A percentile compares a stretch with the other conserved stretches of the same genome.
Conservation (phyloP, 2,888 invertebrate genomes). For the Nemotelus nigrinus region DNA sequence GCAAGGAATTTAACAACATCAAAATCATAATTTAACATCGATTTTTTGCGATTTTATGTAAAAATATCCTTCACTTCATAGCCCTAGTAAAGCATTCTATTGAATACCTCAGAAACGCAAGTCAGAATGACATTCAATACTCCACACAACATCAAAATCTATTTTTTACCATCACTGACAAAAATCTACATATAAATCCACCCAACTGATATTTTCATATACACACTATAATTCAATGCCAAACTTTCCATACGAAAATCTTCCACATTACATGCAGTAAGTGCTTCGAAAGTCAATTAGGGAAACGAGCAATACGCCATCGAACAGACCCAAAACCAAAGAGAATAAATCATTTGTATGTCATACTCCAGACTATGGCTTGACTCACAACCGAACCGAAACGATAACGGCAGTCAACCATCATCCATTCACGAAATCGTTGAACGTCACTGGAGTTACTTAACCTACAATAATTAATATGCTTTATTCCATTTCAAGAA, state of each 20-base stretch:
- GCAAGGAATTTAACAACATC: too few species aligned
- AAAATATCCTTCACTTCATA: too few species aligned
- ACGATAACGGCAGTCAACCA: constrained; percentile 10
- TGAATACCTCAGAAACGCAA: too few species aligned
- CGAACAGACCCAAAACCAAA: constrained; percentile 22
- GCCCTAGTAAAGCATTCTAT: too few species aligned
- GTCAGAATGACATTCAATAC: too few species aligned
- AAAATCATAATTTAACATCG: too few species aligned
- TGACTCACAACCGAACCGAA: not conserved
- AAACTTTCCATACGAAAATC: not conserved
- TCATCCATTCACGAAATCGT: not conserved
- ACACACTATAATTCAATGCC: too few species aligned
- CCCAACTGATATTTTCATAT: too few species aligned
- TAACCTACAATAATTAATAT: constrained; percentile 39
- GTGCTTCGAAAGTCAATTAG: constrained; percentile 38
- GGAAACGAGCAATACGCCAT: constrained; percentile 43
- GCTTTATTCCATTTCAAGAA: constrained; percentile 27
- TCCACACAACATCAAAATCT: too few species aligned
- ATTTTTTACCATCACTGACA: too few species aligned
- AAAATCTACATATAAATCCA: too few species aligned
- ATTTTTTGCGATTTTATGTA: too few species aligned
- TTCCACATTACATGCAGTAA: constrained; percentile 24
- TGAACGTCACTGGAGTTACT: not conserved
- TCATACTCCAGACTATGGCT: not conserved
- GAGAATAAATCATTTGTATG: constrained; percentile 31